Evolutionary conservation across 2,888 invertebrate species (phyloP).

Genomic region (Helicoverpa assulta): DNA sequence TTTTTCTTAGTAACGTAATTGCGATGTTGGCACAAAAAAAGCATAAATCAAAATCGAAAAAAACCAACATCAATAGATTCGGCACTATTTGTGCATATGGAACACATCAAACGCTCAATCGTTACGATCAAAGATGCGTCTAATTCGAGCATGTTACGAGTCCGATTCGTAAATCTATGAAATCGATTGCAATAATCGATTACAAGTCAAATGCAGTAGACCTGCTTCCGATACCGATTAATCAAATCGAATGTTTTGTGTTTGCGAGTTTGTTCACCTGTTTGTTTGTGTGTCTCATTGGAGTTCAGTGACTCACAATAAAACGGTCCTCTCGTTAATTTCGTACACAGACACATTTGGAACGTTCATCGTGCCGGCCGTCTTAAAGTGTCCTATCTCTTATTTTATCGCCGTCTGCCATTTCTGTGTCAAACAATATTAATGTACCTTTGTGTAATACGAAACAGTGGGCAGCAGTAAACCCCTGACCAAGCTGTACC

Average conservation of each 20-base stretch:
- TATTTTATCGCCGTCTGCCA: conserved; percentile 51
- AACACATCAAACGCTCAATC: conserved; percentile 52
- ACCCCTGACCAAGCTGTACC: conserved; percentile 9
- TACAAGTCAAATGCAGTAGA: conserved; percentile 52
- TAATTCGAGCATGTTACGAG: conserved; percentile 45
- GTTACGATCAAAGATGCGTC: conserved; percentile 57
- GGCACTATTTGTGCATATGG: conserved; percentile 48
- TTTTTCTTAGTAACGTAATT: conserved; percentile 19
- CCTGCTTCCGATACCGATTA: conserved; percentile 49
- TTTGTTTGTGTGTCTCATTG: conserved; percentile 64
- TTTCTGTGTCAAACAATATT: conserved; percentile 50
- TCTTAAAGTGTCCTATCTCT: conserved; percentile 61
- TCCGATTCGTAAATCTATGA: conserved; percentile 44
- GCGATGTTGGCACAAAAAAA: conserved; percentile 50
- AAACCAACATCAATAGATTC: conserved; percentile 45
- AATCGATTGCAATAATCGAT: conserved; percentile 59
- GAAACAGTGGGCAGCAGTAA: conserved; percentile 19
- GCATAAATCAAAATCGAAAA: conserved; percentile 58
- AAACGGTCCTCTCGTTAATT: conserved; percentile 74
- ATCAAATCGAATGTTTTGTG: conserved; percentile 58
- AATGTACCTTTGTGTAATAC: conserved; percentile 40
- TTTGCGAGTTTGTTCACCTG: conserved; percentile 77
- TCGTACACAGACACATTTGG: conserved; percentile 71
- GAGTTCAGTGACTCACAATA: conserved; percentile 78
- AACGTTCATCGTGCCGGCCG: conserved; percentile 53